These are phyloP conservation scores for Bombus huntii DNA, from an alignment of 1,140 invertebrate genomes.

Conservation along the genomic window DNA sequence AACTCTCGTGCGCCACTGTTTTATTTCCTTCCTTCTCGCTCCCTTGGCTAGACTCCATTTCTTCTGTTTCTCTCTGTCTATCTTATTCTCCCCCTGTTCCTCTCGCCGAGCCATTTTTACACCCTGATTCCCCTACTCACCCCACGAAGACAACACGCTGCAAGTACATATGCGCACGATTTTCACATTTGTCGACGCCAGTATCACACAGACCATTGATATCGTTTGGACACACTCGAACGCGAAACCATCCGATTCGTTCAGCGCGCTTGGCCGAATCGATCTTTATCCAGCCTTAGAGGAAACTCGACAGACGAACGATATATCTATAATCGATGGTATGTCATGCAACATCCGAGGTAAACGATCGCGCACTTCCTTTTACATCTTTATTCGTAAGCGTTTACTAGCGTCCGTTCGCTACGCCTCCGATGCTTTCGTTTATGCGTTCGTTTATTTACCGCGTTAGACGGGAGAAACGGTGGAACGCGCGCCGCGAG, in stretches of 20 bases:
- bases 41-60: not conserved
- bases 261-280: not conserved
- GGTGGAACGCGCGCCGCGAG: not conserved
- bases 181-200: slow-evolving; percentile 7
- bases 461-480: not conserved
- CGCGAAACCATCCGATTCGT: not conserved
- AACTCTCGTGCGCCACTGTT: not conserved
- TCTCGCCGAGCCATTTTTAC: slow-evolving; percentile 20
- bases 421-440: not conserved
- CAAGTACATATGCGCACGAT: slow-evolving; percentile 16
- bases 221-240: not conserved
- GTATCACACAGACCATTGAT: slow-evolving; percentile 43
- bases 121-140: slow-evolving; percentile 5
- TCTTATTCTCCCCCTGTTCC: not conserved
- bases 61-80: too few relatives aligned
- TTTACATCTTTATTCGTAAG: not conserved
- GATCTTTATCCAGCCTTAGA: slow-evolving; percentile 9
- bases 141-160: not conserved
- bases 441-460: not conserved
- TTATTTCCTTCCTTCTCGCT: not conserved
- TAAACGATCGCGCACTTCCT: slow-evolving; percentile 28
- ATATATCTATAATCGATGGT: slow-evolving; percentile 10
- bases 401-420: not conserved
- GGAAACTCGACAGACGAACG: not conserved
- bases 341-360: not conserved